Conservation (phyloP, 1,140 invertebrate genomes). For the Bombus waltoni region DNA sequence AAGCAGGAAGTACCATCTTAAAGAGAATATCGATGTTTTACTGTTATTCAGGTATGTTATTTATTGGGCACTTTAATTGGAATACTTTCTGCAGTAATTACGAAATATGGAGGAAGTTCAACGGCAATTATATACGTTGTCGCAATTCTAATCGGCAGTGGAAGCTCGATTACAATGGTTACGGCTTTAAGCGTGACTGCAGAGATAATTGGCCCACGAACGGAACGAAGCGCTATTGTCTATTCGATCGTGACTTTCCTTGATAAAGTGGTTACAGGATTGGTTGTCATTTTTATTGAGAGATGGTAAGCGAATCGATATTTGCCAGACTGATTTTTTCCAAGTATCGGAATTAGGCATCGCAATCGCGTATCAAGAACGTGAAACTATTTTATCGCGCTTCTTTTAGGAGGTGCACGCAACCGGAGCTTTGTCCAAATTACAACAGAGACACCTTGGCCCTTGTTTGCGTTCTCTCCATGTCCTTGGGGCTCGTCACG, state of each 20-base stretch:
- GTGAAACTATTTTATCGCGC: too few relatives aligned
- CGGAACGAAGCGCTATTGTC: conserved; percentile 94
- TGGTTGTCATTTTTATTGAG: conserved; percentile 94
- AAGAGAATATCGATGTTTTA: too few relatives aligned
- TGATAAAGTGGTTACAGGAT: conserved; percentile 95
- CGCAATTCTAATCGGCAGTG: conserved; percentile 86
- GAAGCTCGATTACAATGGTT: conserved; percentile 94
- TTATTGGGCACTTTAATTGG: conserved; percentile 76
- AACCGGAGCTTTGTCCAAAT: conserved; percentile 85
- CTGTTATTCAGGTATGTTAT: conserved; percentile 73
- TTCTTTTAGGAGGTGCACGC: conserved; percentile 85
- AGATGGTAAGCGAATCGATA: conserved; percentile 84
- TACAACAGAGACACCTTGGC: conserved; percentile 91
- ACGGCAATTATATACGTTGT: conserved; percentile 73
- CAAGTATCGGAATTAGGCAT: background rate
- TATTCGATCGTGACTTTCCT: conserved; percentile 97
- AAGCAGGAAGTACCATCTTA: conserved; percentile 58
- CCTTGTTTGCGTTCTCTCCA: conserved; percentile 89
- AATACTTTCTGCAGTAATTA: conserved; percentile 73
- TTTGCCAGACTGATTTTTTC: conserved; percentile 28
- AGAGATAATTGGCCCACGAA: conserved; percentile 94
- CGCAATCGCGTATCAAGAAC: too few relatives aligned
- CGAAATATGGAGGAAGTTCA: conserved; percentile 72
- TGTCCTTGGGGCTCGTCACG: conserved; percentile 86
- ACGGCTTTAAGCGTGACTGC: conserved; percentile 95